phyloP scores from a whole-genome alignment of 2,888 invertebrate genomes.

The Parnassius orleans region DNA sequence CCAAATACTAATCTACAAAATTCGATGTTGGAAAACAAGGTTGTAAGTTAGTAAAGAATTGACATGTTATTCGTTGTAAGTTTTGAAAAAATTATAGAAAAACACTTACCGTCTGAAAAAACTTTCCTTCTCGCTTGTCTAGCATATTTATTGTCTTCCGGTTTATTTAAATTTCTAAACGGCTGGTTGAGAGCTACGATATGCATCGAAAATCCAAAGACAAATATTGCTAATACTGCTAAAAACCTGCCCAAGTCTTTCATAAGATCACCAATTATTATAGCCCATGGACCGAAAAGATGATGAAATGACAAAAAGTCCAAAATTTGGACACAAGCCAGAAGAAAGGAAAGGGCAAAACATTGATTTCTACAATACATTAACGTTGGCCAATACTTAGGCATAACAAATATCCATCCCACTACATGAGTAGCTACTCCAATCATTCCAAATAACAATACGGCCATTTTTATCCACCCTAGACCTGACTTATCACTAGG shows the following conservation, averaged over 20 bases:
- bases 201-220: slow-evolving; percentile 99
- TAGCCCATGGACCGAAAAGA: slow-evolving; percentile 99
- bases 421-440: slow-evolving; percentile 94
- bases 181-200: slow-evolving; percentile 98
- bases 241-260: slow-evolving; percentile 97
- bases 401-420: slow-evolving; percentile 85
- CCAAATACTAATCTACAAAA: neutral
- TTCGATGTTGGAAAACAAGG: no score
- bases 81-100: slow-evolving; percentile 31
- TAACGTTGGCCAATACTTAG: slow-evolving; percentile 89
- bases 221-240: slow-evolving; percentile 98
- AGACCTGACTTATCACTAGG: slow-evolving; percentile 98
- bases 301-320: slow-evolving; percentile 99
- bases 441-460: slow-evolving; percentile 92
- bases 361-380: slow-evolving; percentile 98
- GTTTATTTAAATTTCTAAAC: slow-evolving; percentile 85
- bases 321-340: slow-evolving; percentile 98
- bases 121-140: slow-evolving; percentile 76
- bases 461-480: slow-evolving; percentile 95
- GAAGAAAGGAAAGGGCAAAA: slow-evolving; percentile 95
- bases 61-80: neutral
- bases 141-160: slow-evolving; percentile 82
- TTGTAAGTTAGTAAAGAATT: no score
- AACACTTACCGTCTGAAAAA: slow-evolving; percentile 87
- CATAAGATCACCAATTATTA: slow-evolving; percentile 97